Conservation (phyloP, 2,888 invertebrate genomes). For the Amphiduros pacificus region DNA sequence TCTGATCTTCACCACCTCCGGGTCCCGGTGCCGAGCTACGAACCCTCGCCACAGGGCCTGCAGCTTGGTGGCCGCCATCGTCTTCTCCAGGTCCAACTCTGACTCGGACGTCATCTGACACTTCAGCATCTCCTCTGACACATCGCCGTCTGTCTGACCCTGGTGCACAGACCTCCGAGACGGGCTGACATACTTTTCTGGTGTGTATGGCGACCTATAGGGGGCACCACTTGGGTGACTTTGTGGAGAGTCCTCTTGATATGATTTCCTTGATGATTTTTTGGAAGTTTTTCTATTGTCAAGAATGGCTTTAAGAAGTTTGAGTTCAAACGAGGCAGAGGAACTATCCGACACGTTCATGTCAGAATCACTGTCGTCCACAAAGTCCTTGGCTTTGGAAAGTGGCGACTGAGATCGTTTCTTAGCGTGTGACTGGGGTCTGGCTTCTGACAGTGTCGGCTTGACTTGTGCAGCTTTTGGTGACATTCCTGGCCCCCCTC, state of each 20-base stretch:
- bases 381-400: constrained; percentile 2
- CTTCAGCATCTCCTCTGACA: no score
- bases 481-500: no score
- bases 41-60: constrained; percentile 56
- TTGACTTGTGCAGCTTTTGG: neutral
- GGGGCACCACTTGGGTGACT: neutral
- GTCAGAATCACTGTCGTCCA: constrained; percentile 7
- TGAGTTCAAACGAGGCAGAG: constrained; percentile 17
- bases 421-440: constrained; percentile 14
- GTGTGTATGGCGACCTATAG: constrained; percentile 7
- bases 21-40: constrained; percentile 41
- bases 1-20: constrained; percentile 42
- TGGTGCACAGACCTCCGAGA: neutral
- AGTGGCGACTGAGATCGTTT: constrained; percentile 21
- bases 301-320: constrained; percentile 23
- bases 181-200: constrained; percentile 17
- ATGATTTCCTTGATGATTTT: constrained; percentile 3
- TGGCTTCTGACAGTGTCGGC: constrained; percentile 15
- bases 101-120: no score
- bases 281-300: constrained; percentile 13
- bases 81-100: neutral
- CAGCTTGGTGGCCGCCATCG: constrained; percentile 37
- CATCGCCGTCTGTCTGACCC: neutral
- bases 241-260: neutral
- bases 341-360: constrained; percentile 1